Base-by-base conservation (phyloP, 2,888 invertebrate species). In the Zhengitettix transpicula region DNA sequence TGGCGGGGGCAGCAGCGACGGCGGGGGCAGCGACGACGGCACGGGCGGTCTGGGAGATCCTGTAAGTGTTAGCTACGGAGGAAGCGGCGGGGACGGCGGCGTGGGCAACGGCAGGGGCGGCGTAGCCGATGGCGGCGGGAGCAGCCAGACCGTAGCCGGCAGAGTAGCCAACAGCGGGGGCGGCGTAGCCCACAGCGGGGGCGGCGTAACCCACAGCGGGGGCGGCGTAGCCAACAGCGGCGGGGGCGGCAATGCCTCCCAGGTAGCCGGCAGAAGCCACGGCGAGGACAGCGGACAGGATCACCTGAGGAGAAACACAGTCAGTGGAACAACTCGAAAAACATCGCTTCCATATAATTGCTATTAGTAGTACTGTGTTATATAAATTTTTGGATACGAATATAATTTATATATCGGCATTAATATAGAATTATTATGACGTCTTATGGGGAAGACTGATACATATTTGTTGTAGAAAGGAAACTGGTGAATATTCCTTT, bases 121-220 rank as follows among this genome's bases (percentile, higher is more conserved):
- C 28, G 55, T n/a, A n/a, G 55, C 40, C 55, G 40, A 41, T 10
- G 11, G n/a, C 40, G 40, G 55, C 55, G 40, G 41, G 40, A 40
- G 40, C n/a, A 11, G 40, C 12, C 12, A 40, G 55, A 14, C 40
- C 55, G 40, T 40, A 40, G 55, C 28, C 55, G 40, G 55, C 40
- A 40, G 55, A 17, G 55, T 28, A 28, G 55, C n/a, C 12, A 40
- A 41, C 40, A 12, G 41, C 55, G 55, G 28, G 55, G 10, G 55
- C 55, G 40, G 55, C 17, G n/a, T 11, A 28, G 40, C 53, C 73
- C 67, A 0, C 71, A 68, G 28, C 75, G n/a, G n/a, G n/a, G n/a
- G n/a, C 70, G 61, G 73, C 64, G 54, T 66, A 63, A 44, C 65
- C 56, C 55, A 56, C 60, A 41, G 59, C 58, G 44, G 62, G 54